phyloP scores from a whole-genome alignment of 1,140 invertebrate genomes.

The Sitobion miscanthi region DNA sequence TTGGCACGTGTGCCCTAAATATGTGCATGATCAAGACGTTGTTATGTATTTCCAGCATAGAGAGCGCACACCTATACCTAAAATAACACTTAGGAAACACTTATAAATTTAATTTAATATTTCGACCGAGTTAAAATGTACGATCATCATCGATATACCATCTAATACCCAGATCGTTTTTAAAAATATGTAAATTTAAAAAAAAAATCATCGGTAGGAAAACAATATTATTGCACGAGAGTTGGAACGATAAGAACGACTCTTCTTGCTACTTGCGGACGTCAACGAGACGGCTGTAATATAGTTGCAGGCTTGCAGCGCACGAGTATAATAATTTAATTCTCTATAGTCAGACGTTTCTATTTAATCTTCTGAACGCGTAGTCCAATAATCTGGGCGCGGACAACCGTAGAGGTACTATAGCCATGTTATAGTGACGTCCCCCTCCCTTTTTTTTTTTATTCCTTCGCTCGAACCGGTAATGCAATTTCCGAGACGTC shows the following conservation, averaged over 20 bases:
- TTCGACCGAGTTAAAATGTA: too few relatives aligned
- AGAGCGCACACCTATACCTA: too few relatives aligned
- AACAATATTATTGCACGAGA: background rate
- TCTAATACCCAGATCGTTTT: background rate
- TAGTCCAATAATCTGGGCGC: background rate
- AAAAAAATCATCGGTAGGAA: background rate
- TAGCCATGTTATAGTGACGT: background rate
- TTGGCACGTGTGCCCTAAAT: too few relatives aligned
- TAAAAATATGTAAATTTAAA: background rate
- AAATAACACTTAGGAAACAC: background rate
- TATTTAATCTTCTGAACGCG: background rate
- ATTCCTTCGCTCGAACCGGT: background rate
- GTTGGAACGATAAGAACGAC: background rate
- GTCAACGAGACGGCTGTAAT: background rate
- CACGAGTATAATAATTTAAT: background rate
- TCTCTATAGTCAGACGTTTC: background rate
- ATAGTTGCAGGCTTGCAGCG: background rate
- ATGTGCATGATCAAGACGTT: too few relatives aligned
- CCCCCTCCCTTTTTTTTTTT: background rate
- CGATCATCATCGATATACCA: too few relatives aligned
- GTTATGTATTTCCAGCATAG: background rate
- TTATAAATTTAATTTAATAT: background rate
- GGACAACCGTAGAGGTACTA: background rate
- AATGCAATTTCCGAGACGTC: background rate
- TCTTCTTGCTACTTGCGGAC: background rate